Base-by-base conservation (phyloP, 2,888 invertebrate genomes). In the Lasius platythorax region DNA sequence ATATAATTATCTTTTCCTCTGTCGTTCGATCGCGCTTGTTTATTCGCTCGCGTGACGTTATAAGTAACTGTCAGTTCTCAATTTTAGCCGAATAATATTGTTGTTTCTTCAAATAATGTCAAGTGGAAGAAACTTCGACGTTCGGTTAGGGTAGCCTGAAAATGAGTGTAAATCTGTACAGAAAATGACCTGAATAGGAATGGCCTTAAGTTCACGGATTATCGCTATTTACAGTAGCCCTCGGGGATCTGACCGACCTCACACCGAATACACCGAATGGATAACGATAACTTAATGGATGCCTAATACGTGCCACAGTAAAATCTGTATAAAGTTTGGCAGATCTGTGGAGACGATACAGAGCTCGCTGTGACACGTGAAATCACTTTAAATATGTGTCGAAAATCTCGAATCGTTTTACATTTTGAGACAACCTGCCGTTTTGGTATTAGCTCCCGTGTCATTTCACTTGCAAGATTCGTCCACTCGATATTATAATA, bases 201-300 rank as follows among this genome's bases (percentile, higher is more conserved):
- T 53, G 53, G 53, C n/a, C n/a, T 53, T n/a, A 53, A 53, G 18
- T 53, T 53, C n/a, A 53, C 18, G 53, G 53, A n/a, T 53, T 53
- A 53, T 53, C 2, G n/a, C n/a, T 8, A n/a, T n/a, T 53, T 53
- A 53, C 53, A 53, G 53, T 53, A 53, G 53, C 53, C 53, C 53
- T n/a, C 50, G 50, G 50, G 50, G 50, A 50, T 50, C n/a, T 50
- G n/a, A 8, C 4, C 46, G 46, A 53, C 53, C 53, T 53, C n/a
- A 53, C 23, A 23, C 23, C 23, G n/a, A 8, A 53, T n/a, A n/a
- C 8, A 53, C 3, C 53, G n/a, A 50, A 53, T 53, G 53, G 53
- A 53, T 53, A 53, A 53, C n/a, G n/a, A n/a, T n/a, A 53, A 53
- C 53, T 53, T 53, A 53, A 53, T 53, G 53, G n/a, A n/a, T 50